Conservation (phyloP, 2,113 vertebrate species). For the Hoplias malabaricus region DNA sequence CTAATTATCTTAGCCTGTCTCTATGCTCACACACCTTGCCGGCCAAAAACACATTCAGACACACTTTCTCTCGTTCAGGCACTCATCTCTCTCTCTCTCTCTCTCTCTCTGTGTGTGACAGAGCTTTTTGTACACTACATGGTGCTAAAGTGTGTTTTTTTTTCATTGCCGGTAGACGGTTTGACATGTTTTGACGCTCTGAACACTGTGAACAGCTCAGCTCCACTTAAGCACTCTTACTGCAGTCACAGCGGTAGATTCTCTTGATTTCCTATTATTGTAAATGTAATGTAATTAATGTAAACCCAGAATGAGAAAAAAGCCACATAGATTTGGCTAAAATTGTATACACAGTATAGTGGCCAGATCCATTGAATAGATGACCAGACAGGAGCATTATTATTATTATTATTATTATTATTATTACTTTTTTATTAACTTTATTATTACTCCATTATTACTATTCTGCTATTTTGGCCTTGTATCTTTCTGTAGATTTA, state of each 20-base stretch:
- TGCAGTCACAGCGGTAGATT: neutral
- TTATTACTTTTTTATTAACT: too few species aligned
- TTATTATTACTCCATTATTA: too few species aligned
- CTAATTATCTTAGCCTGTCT: constrained; percentile 64
- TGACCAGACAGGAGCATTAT: constrained; percentile 34
- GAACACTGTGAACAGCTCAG: neutral
- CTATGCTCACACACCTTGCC: constrained; percentile 63
- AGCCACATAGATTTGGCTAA: too few species aligned
- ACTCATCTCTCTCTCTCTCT: constrained; percentile 36
- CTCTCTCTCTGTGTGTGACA: constrained; percentile 31
- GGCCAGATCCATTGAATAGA: too few species aligned
- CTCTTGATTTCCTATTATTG: too few species aligned
- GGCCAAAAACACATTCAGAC: constrained; percentile 49
- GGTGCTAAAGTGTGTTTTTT: neutral
- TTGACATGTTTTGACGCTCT: constrained; percentile 8
- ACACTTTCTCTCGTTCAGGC: constrained; percentile 34
- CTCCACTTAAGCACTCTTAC: neutral
- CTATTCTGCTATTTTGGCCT: too few species aligned
- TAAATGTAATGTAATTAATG: too few species aligned
- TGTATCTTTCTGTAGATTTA: too few species aligned
- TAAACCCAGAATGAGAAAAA: too few species aligned
- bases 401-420: too few species aligned
- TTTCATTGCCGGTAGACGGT: neutral
- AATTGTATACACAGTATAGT: too few species aligned
- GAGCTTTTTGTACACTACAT: constrained; percentile 12